Evolutionary conservation across 2,113 vertebrate genomes (phyloP).

Genomic region (Grus americana): DNA sequence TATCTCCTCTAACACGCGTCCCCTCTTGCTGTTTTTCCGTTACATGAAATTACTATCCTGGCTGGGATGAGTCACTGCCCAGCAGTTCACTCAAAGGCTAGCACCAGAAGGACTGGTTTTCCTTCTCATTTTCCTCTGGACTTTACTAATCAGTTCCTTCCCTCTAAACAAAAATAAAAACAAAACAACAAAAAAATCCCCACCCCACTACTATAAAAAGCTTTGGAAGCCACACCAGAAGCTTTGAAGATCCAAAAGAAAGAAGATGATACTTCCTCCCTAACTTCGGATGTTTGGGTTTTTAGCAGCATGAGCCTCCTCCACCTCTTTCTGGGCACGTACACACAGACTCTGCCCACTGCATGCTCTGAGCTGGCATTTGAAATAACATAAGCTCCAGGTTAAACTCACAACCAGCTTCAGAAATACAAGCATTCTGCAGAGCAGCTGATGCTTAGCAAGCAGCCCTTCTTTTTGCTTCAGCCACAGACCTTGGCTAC

Average conservation of each 20-base stretch:
- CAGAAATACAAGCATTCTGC: not conserved
- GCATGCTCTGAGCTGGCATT: not conserved
- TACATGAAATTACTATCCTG: not conserved
- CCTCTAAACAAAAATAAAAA: not conserved
- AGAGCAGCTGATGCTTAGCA: not conserved
- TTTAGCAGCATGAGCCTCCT: not conserved
- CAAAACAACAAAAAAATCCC: not conserved
- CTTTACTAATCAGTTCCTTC: not conserved
- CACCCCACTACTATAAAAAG: not conserved
- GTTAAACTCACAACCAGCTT: not conserved
- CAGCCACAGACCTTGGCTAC: not conserved
- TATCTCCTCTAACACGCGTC: not conserved
- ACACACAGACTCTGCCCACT: not conserved
- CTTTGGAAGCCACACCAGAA: not conserved
- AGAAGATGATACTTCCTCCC: not conserved
- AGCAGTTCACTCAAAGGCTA: not conserved
- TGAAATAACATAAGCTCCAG: not conserved
- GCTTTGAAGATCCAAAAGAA: not conserved
- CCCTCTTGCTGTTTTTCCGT: not conserved
- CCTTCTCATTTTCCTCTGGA: constrained; percentile 4
- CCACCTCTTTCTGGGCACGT: not conserved
- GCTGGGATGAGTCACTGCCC: not conserved
- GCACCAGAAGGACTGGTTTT: not conserved
- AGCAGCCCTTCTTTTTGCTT: not conserved
- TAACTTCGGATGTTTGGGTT: not conserved